Base-by-base conservation (phyloP, 2,888 invertebrate genomes). In the Papilio demoleus region DNA sequence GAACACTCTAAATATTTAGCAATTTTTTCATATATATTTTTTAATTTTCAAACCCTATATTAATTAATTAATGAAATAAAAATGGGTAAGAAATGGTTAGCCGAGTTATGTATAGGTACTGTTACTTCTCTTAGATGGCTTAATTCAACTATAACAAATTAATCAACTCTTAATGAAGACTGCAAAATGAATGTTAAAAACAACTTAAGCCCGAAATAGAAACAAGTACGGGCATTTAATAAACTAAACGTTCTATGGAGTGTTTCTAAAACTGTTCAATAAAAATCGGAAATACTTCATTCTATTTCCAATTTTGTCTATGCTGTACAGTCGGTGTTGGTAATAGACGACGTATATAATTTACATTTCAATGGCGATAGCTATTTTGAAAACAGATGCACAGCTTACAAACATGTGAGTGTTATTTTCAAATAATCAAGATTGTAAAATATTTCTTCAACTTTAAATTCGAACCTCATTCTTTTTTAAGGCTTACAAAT, bases 321-420 rank as follows among this genome's bases (percentile, higher is more conserved):
- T 4, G 4, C 22, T 2, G 27, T 27, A 27, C 14, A 22, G 22
- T 11, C 27, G n/a, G n/a, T 14, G 27, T 27, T 27, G 12, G 24
- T 53, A n/a, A 27, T 27, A 27, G 27, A 53, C 53, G 27, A 14
- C 53, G 53, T 27, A 53, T 53, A n/a, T n/a, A 53, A 24, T 27
- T 27, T 53, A 53, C 53, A 53, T 27, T 27, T 53, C 8, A 27
- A 6, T 53, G 27, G 27, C 27, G 14, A n/a, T 53, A n/a, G 27
- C 24, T 53, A 53, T 53, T 53, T 53, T 53, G n/a, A n/a, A 53
- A 53, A 53, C 53, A n/a, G 14, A 38, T 14, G 12, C 1, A n/a
- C 22, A 22, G 31, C 31, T 31, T 31, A 31, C 19, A 17, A 19
- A 19, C 45, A 47, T 12, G 12, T 4, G 5, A 4, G 47, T 47